phyloP scores from a whole-genome alignment of 1,140 invertebrate genomes.

The Hetaerina americana region DNA sequence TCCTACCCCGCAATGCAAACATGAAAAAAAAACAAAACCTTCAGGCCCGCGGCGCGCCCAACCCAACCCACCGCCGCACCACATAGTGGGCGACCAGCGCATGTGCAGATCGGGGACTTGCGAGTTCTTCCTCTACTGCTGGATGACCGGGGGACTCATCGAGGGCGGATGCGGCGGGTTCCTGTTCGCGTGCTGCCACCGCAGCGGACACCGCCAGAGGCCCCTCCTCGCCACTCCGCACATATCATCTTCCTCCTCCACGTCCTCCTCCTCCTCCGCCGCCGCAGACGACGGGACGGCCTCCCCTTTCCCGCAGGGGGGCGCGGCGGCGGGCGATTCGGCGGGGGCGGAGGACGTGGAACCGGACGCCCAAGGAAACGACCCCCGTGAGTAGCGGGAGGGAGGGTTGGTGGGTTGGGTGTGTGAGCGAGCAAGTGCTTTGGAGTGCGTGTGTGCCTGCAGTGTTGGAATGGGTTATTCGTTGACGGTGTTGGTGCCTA shows the following conservation, averaged over 20 bases:
- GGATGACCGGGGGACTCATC: conserved; percentile 77
- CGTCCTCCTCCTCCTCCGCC: conserved; percentile 24
- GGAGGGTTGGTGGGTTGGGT: neutral
- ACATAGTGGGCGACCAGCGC: conserved; percentile 27
- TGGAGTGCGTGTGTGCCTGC: too few species aligned
- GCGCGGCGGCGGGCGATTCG: conserved; percentile 36
- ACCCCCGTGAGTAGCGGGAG: conserved; percentile 47
- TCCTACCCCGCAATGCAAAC: too few species aligned
- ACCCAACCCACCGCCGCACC: neutral
- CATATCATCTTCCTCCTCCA: conserved; percentile 29
- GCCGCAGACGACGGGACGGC: conserved; percentile 29
- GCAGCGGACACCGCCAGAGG: conserved; percentile 54
- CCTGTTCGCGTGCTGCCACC: conserved; percentile 77
- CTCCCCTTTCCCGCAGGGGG: conserved; percentile 27
- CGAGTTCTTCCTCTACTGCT: conserved; percentile 85
- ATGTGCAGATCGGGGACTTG: conserved; percentile 59
- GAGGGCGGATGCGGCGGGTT: conserved; percentile 70
- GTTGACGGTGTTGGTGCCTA: too few species aligned
- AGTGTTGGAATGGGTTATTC: too few species aligned
- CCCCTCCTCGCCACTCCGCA: too few species aligned
- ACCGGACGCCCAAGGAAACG: conserved; percentile 31
- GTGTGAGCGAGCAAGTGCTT: neutral
- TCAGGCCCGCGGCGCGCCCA: neutral
- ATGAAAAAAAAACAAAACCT: too few species aligned
- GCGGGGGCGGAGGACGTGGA: conserved; percentile 17